Conservation (phyloP, 2,113 vertebrate genomes). For the Thinocorus orbignyianus region DNA sequence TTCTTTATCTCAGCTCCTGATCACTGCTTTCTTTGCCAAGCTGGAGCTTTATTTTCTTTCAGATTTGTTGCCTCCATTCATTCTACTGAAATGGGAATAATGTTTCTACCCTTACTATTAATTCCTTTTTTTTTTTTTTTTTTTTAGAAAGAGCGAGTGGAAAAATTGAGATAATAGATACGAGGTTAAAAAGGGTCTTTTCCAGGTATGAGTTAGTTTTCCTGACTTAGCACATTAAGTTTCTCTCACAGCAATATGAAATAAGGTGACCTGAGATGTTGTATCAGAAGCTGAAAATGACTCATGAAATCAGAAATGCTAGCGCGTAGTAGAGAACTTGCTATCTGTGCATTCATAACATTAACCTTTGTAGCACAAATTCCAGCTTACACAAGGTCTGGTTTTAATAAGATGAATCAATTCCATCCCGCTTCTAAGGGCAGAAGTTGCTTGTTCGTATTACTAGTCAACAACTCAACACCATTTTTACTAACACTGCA, state of each 20-base stretch:
- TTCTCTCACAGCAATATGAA: conserved; percentile 15
- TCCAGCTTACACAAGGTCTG: conserved; percentile 54
- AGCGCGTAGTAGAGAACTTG: background rate
- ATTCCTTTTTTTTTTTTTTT: background rate
- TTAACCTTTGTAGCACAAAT: conserved; percentile 57
- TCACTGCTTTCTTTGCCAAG: conserved; percentile 29
- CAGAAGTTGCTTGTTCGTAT: conserved; percentile 65
- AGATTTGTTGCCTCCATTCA: conserved; percentile 2
- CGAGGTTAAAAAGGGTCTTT: background rate
- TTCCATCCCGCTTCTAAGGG: conserved; percentile 60
- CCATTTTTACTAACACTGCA: conserved; percentile 49
- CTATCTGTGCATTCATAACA: conserved; percentile 60
- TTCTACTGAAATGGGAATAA: background rate
- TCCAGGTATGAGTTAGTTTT: background rate
- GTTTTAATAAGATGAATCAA: conserved; percentile 75
- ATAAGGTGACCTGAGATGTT: conserved; percentile 12
- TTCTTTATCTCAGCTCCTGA: conserved; percentile 36
- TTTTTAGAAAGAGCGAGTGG: background rate
- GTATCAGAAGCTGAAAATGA: conserved; percentile 29
- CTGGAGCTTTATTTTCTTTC: conserved; percentile 30
- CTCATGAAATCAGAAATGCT: conserved; percentile 57
- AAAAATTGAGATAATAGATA: conserved; percentile 11
- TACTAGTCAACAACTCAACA: conserved; percentile 76
- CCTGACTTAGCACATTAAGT: background rate
- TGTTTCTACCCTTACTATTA: background rate